phyloP scores from a whole-genome alignment of 1,140 invertebrate species.

The Odontomachus brunneus region DNA sequence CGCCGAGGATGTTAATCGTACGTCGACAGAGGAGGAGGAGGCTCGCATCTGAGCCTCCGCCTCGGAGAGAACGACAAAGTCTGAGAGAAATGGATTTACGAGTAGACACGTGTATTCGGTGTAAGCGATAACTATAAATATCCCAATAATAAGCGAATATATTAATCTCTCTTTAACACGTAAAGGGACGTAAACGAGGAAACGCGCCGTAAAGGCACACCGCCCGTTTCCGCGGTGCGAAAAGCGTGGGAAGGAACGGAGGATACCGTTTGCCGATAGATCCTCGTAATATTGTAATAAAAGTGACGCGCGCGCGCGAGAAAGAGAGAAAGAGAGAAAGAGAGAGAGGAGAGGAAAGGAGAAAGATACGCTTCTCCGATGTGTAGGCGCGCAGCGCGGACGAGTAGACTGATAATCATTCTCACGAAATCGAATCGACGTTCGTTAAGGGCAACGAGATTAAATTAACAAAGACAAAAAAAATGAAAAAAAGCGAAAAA shows the following conservation, averaged over 20 bases:
- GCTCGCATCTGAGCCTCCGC: constrained; percentile 3
- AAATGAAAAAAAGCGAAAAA: too few relatives aligned
- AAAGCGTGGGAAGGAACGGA: constrained; percentile 40
- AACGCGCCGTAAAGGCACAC: background rate
- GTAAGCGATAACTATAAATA: constrained; percentile 46
- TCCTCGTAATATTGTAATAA: constrained; percentile 33
- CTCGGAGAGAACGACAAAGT: constrained; percentile 7
- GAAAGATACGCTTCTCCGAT: background rate
- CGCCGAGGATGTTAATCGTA: constrained; percentile 49
- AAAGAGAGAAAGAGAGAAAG: too few relatives aligned
- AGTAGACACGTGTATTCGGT: constrained; percentile 22
- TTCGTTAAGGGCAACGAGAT: constrained; percentile 49
- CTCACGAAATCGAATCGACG: constrained; percentile 32
- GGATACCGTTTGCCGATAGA: constrained; percentile 45
- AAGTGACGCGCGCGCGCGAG: background rate
- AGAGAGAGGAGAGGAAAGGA: too few relatives aligned
- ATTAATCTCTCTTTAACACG: constrained; percentile 50
- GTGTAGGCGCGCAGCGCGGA: background rate
- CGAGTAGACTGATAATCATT: constrained; percentile 51
- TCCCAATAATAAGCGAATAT: constrained; percentile 48
- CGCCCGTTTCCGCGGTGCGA: background rate
- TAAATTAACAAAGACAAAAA: constrained; percentile 28
- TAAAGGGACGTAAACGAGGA: constrained; percentile 34
- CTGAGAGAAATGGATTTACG: constrained; percentile 40
- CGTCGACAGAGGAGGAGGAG: background rate